Evolutionary conservation across 2,113 vertebrate genomes (phyloP).

Genomic region (Emberiza fucata): DNA sequence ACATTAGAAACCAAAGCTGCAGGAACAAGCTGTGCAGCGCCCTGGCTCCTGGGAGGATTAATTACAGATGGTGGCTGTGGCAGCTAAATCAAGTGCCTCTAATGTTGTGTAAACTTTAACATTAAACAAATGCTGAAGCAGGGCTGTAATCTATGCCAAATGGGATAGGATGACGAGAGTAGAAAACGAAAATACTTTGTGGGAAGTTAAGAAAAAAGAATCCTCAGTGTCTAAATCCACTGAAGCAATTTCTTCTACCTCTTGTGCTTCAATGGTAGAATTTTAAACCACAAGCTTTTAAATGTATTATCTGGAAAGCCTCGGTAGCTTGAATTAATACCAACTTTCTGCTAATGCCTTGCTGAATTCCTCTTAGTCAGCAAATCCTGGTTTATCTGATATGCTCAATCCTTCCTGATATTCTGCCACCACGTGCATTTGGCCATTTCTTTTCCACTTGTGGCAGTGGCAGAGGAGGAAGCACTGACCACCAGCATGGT

Average conservation of each 20-base stretch:
- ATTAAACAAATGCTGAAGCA: not conserved
- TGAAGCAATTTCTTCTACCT: not conserved
- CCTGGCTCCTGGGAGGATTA: conserved; percentile 43
- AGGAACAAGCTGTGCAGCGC: not conserved
- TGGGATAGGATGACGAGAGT: not conserved
- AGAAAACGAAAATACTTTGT: not conserved
- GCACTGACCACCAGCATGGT: not conserved
- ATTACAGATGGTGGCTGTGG: conserved; percentile 39
- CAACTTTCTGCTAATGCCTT: not conserved
- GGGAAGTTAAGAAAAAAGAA: not conserved
- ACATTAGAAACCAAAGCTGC: not conserved
- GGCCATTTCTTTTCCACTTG: not conserved
- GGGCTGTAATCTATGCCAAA: not conserved
- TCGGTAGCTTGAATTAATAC: not conserved
- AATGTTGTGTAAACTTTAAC: conserved; percentile 50
- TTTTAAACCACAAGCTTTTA: conserved; percentile 23
- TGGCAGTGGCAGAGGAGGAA: not conserved
- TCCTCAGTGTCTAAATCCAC: not conserved
- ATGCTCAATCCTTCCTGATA: not conserved
- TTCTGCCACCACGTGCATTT: not conserved
- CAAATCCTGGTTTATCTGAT: conserved; percentile 10
- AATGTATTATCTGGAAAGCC: conserved; percentile 38
- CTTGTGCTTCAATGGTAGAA: not conserved
- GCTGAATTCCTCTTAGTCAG: conserved; percentile 4
- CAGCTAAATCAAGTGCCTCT: conserved; percentile 36